Conservation (phyloP, 1,140 invertebrate species). For the Polypedilum pembai region DNA sequence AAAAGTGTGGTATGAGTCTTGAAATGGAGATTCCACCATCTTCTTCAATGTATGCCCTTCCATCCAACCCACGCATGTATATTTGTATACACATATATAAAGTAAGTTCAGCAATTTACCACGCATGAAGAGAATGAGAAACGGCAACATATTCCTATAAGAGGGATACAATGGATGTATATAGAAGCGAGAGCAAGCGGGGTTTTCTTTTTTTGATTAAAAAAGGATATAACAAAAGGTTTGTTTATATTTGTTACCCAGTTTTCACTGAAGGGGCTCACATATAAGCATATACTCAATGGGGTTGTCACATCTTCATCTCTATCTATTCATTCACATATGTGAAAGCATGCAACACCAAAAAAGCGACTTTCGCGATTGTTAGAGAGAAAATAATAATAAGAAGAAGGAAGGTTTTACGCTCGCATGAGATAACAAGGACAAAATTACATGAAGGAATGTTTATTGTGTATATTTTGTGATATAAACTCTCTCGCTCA, state of each 20-base stretch:
- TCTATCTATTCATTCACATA: background rate
- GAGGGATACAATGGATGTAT: background rate
- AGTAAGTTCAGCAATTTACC: slow-evolving; percentile 22
- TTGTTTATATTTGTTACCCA: slow-evolving; percentile 25
- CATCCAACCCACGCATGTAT: background rate
- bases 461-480: slow-evolving; percentile 19
- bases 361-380: background rate
- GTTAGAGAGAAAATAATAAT: background rate
- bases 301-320: background rate
- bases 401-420: background rate
- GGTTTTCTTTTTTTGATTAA: slow-evolving; percentile 18
- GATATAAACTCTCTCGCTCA: background rate
- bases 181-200: background rate
- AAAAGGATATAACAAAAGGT: slow-evolving; percentile 28
- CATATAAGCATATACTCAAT: background rate
- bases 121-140: slow-evolving; percentile 16
- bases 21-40: slow-evolving; percentile 16
- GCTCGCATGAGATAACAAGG: slow-evolving; percentile 15
- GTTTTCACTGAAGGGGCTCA: background rate
- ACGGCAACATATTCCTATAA: slow-evolving; percentile 19
- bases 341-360: background rate
- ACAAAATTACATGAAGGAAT: slow-evolving; percentile 19
- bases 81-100: background rate
- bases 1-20: background rate
- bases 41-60: background rate